phyloP scores from a whole-genome alignment of 2,113 vertebrate genomes.

The Poecilia latipinna region DNA sequence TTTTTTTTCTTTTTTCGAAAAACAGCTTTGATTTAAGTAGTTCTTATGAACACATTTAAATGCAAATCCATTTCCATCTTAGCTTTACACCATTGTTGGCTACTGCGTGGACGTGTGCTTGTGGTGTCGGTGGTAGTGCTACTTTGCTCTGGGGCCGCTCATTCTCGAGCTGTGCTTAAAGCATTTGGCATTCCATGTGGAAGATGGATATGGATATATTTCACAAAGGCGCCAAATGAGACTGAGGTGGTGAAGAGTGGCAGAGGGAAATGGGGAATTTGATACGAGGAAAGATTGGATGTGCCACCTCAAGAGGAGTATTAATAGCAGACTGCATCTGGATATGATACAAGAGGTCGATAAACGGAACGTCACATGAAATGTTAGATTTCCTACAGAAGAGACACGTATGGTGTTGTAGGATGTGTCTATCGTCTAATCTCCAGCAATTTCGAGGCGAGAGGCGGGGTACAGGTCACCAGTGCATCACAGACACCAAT shows the following conservation, averaged over 20 bases:
- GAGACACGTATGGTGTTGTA: too few species aligned
- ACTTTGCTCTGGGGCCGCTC: constrained; percentile 54
- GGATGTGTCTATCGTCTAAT: too few species aligned
- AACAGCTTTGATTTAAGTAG: neutral
- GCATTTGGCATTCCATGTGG: constrained; percentile 20
- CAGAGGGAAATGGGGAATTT: constrained; percentile 1
- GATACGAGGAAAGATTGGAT: constrained; percentile 14
- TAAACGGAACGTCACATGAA: too few species aligned
- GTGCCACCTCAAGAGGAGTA: neutral
- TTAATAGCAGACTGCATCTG: too few species aligned
- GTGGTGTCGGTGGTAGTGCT: constrained; percentile 13
- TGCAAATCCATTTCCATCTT: neutral
- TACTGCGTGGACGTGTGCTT: constrained; percentile 1
- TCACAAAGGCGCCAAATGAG: constrained; percentile 8
- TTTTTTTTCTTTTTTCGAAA: neutral
- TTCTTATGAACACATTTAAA: neutral
- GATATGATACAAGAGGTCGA: too few species aligned
- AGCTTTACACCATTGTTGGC: constrained; percentile 1
- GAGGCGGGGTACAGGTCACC: too few species aligned
- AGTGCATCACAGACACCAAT: too few species aligned
- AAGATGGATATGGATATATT: constrained; percentile 62
- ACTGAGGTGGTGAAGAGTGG: constrained; percentile 6
- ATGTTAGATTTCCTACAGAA: too few species aligned
- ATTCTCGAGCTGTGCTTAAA: constrained; percentile 64
- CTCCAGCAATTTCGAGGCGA: too few species aligned